phyloP scores from a whole-genome alignment of 2,888 invertebrate species.

The Drosophila ustulata region DNA sequence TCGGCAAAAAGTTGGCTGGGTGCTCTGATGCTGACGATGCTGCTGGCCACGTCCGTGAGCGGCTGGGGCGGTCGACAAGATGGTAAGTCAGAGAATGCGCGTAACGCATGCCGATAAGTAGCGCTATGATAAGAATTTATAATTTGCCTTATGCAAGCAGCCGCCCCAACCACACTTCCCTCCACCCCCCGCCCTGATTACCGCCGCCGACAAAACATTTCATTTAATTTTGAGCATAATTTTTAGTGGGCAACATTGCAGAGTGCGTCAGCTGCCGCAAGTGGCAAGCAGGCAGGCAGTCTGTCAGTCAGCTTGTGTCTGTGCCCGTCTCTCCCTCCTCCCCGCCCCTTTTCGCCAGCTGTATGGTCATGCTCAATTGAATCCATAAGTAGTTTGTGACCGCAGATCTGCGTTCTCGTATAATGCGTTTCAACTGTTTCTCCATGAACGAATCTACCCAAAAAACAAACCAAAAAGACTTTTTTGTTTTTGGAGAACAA shows the following conservation, averaged over 20 bases:
- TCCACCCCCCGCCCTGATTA: neutral
- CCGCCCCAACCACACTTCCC: neutral
- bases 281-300: constrained; percentile 3
- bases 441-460: constrained; percentile 66
- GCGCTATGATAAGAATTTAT: constrained; percentile 77
- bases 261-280: constrained; percentile 67
- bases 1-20: constrained; percentile 72
- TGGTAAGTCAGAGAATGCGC: constrained; percentile 78
- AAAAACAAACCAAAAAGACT: constrained; percentile 20
- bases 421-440: constrained; percentile 79
- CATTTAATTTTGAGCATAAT: constrained; percentile 75
- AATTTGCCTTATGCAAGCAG: constrained; percentile 58
- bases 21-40: constrained; percentile 74
- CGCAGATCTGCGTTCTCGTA: constrained; percentile 75
- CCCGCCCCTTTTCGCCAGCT: constrained; percentile 14
- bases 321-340: constrained; percentile 4
- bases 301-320: neutral
- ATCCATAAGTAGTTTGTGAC: constrained; percentile 80
- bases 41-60: constrained; percentile 80
- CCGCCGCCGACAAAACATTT: constrained; percentile 39
- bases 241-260: constrained; percentile 62
- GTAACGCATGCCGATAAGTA: constrained; percentile 70
- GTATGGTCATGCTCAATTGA: constrained; percentile 74
- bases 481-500: constrained; percentile 37
- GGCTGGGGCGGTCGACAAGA: constrained; percentile 83